Evolutionary conservation across 37 sponge, comb jelly and placozoan species (phyloP), one percentile per base, ranked within the genome.

Genomic region (Corticium candelabrum): DNA sequence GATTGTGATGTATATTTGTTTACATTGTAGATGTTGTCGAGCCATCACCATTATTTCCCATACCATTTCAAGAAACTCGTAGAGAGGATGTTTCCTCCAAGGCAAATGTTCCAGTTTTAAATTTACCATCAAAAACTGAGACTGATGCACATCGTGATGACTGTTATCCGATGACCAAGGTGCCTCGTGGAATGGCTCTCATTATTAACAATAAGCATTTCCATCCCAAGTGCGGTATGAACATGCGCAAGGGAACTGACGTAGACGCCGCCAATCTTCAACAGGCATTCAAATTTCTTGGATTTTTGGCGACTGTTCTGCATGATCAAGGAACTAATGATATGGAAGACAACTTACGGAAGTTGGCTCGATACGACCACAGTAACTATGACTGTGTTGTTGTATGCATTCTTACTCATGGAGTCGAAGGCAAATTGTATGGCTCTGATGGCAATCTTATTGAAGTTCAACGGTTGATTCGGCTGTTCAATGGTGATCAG

Each of bases 381-480:
- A 35, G 57, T 0, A 21, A 67, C 0, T 80, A 37, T 29, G 95
- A 94, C 82, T 84, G 89, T 37, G 31, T 91, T 11, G 69, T 88
- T 1, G 69, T 90, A 34, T 84, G 81, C 41, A 40, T 94, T 29
- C 83, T 91, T 21, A 81, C 85, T 11, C 95, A 94, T 56, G 95
- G 95, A 1, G 72, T 86, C 21, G 78, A 81, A 1, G 91, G 89
- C 0, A 71, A 77, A 39, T 76, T 94, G 68, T 88, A 88, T 50
- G 86, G 91, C 38, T 87, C 95, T 33, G 89, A 90, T 76, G 89
- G 88, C 2, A 89, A 91, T 38, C 83, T 92, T 40, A 75, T 86
- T 5, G 69, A 82, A 21, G 87, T 86, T 7, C 84, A 86, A 11
- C 81, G 82, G 11, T 0, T 91, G 15, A 81, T 81, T 32, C 78